Percentiles rank a stretch among this genome's conserved stretches.
These are phyloP conservation scores for Drosophila gunungcola DNA, from an alignment of 1,140 invertebrate genomes.

Conservation along the genomic window DNA sequence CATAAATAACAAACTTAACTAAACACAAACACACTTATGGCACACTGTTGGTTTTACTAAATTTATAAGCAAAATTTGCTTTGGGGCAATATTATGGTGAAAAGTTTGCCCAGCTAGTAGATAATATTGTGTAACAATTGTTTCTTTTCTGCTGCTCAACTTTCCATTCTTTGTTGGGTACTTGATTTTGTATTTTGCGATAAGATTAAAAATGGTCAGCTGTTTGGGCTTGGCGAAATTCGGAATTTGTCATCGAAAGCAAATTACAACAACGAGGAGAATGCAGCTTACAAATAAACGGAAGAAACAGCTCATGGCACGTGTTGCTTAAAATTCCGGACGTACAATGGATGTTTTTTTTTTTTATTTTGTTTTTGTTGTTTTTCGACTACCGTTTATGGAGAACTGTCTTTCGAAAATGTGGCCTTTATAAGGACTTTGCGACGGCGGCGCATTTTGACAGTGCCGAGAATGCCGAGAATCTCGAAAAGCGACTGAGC, in stretches of 20 bases:
- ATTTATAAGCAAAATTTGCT: slow-evolving; percentile 39
- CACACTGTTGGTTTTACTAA: slow-evolving; percentile 32
- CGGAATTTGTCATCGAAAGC: slow-evolving; percentile 32
- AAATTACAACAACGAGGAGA: slow-evolving; percentile 25
- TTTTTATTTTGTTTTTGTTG: slow-evolving; percentile 1
- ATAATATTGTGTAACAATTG: slow-evolving; percentile 60
- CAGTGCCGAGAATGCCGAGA: slow-evolving; percentile 26
- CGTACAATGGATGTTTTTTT: slow-evolving; percentile 9
- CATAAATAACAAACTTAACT: slow-evolving; percentile 57
- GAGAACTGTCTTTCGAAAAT: slow-evolving; percentile 37
- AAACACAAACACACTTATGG: slow-evolving; percentile 18
- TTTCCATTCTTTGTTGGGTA: slow-evolving; percentile 17
- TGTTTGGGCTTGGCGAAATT: slow-evolving; percentile 22
- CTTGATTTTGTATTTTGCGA: slow-evolving; percentile 3
- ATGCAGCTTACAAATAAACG: slow-evolving; percentile 71
- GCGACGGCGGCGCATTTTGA: slow-evolving; percentile 62
- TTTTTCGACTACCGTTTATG: slow-evolving; percentile 12
- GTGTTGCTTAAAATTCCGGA: slow-evolving; percentile 61
- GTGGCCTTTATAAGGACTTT: slow-evolving; percentile 69
- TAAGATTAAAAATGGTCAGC: slow-evolving; percentile 47
- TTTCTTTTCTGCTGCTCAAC: slow-evolving; percentile 14
- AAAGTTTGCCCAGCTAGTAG: slow-evolving; percentile 29
- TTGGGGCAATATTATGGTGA: slow-evolving; percentile 15
- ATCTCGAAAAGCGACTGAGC: slow-evolving; percentile 47
- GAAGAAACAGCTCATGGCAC: slow-evolving; percentile 73